Conservation (phyloP, 2,797 vertebrate genomes). For the Sebastolobus alascanus region DNA sequence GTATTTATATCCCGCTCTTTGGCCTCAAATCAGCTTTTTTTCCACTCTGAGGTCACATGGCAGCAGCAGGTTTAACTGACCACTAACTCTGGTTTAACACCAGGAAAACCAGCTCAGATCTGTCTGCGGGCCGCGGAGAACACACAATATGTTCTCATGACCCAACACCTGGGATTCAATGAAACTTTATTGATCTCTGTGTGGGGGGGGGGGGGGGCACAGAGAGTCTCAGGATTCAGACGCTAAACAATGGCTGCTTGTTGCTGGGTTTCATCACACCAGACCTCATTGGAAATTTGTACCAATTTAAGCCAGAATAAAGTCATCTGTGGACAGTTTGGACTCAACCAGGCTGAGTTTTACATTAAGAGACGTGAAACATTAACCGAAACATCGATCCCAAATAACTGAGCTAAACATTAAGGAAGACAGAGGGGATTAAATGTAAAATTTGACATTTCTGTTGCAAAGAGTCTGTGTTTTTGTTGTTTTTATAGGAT, state of each 20-base stretch:
- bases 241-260: neutral
- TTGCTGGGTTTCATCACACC: neutral
- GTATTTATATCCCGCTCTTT: slow-evolving; percentile 57
- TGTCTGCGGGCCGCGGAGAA: too few species aligned
- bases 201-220: neutral
- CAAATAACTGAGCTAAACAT: too few species aligned
- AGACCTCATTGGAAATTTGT: neutral
- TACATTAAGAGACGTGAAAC: neutral
- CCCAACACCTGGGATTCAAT: neutral
- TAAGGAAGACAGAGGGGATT: too few species aligned
- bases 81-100: neutral
- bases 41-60: slow-evolving; percentile 41
- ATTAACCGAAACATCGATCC: neutral
- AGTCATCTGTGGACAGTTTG: neutral
- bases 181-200: neutral
- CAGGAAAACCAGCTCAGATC: slow-evolving; percentile 1
- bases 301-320: neutral
- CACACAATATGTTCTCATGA: neutral
- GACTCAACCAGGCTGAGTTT: neutral
- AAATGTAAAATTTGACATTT: too few species aligned
- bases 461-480: too few species aligned
- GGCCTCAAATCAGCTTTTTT: slow-evolving; percentile 35
- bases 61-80: slow-evolving; percentile 22
- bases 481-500: too few species aligned
- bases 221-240: neutral